Conservation (phyloP, 1,140 invertebrate genomes). For the Cherax destructor region DNA sequence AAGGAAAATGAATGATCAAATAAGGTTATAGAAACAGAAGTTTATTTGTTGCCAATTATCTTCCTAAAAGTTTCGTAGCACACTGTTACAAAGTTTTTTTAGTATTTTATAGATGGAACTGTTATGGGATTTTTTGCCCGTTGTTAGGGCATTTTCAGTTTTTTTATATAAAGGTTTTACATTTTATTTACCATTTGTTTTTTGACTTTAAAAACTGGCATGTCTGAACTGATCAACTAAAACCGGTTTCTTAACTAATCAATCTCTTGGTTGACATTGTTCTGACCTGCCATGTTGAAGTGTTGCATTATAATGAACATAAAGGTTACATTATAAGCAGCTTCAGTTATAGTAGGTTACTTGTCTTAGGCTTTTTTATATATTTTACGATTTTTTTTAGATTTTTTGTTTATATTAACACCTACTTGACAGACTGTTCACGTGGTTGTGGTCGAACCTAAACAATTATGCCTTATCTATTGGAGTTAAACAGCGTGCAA, state of each 20-base stretch:
- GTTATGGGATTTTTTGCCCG: slow-evolving; percentile 66
- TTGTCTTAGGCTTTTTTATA: slow-evolving; percentile 52
- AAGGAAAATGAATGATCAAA: slow-evolving; percentile 26
- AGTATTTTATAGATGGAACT: slow-evolving; percentile 54
- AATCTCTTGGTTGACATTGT: slow-evolving; percentile 56
- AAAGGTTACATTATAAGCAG: slow-evolving; percentile 64
- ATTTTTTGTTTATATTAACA: slow-evolving; percentile 67
- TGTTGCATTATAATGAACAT: slow-evolving; percentile 64
- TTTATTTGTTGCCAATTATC: slow-evolving; percentile 68
- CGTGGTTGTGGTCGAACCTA: slow-evolving; percentile 68
- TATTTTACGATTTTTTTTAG: slow-evolving; percentile 69
- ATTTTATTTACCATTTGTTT: slow-evolving; percentile 40
- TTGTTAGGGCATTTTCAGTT: slow-evolving; percentile 63
- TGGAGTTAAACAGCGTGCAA: slow-evolving; percentile 64
- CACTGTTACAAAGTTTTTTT: slow-evolving; percentile 56
- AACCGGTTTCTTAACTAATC: slow-evolving; percentile 12
- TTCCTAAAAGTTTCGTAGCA: slow-evolving; percentile 36
- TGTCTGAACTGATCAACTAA: slow-evolving; percentile 60
- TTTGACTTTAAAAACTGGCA: slow-evolving; percentile 47
- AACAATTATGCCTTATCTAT: slow-evolving; percentile 56
- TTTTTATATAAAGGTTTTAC: slow-evolving; percentile 60
- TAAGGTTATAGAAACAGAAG: slow-evolving; percentile 70
- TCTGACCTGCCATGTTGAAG: slow-evolving; percentile 56
- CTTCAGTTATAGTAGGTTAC: slow-evolving; percentile 43
- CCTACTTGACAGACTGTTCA: slow-evolving; percentile 70